Base-by-base conservation (phyloP, 1,140 invertebrate species). In the Ganaspis sp. region DNA sequence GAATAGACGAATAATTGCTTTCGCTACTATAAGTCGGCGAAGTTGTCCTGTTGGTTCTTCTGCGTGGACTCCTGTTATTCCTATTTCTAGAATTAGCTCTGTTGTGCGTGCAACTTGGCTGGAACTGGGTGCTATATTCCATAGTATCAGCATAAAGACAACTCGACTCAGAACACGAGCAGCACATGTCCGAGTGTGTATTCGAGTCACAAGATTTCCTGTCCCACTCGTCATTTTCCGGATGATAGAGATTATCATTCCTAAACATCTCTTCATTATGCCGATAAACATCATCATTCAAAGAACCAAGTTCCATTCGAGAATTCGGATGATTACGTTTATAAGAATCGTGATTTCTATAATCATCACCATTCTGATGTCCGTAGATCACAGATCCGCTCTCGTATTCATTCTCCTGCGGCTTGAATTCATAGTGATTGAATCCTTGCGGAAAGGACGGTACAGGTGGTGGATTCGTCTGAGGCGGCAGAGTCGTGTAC, bases 361-460 rank as follows among this genome's bases (percentile, higher is more conserved):
- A 88, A 53, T 91, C 87, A 5, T 86, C 86, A 4, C 87, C 77
- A 5, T 91, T 91, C 5, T 90, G 88, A 74, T 91, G 89, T 0
- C 89, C 91, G 69, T 92, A 92, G 37, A 92, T 87, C 0, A 92
- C 84, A 0, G 92, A 92, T 4, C 92, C 92, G 80, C 92, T 92
- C 83, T 92, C 92, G 72, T 93, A 92, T 29, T 92, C 91, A 73
- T 92, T 91, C 64, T 92, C 91, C 75, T 90, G 86, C 70, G 86
- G 85, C 78, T 91, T 90, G 73, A 90, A 92, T 21, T 91, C 90
- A 42, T 90, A 91, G 49, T 90, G 87, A 72, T 84, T 87, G 74
- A 89, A 91, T 0, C 86, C 85, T 70, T 90, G 88, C 5, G 91
- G 88, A 71, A 91, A 91, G 0, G 86, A 85, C 5, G 90, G 86